Conservation (phyloP, 2,113 vertebrate species). For the Amphiprion percula region DNA sequence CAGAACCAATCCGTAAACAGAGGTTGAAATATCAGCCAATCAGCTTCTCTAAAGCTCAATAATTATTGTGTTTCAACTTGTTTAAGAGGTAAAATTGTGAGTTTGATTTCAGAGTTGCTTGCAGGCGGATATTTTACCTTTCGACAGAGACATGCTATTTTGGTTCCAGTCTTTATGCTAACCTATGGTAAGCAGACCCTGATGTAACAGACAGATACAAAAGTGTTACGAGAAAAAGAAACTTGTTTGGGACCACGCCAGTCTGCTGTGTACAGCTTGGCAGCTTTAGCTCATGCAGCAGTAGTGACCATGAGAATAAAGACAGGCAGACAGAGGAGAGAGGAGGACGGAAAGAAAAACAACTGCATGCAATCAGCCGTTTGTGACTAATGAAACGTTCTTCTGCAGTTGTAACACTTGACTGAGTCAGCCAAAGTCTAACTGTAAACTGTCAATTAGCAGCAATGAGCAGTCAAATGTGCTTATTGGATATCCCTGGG, state of each 20-base stretch:
- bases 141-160: neutral
- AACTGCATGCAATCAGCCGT: neutral
- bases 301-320: neutral
- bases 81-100: neutral
- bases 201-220: no score
- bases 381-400: neutral
- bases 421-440: neutral
- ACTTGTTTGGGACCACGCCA: no score
- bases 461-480: slow-evolving; percentile 37
- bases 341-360: neutral
- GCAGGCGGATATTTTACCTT: no score
- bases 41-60: no score
- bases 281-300: neutral
- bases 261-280: neutral
- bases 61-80: neutral
- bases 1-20: neutral
- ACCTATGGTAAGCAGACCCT: neutral
- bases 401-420: slow-evolving; percentile 28
- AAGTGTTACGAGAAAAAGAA: no score
- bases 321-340: neutral
- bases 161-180: neutral
- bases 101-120: neutral
- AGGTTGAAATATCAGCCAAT: neutral
- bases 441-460: slow-evolving; percentile 41
- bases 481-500: slow-evolving; percentile 23